Conservation (phyloP, 2,888 invertebrate genomes). For the Cheilosia pagana region DNA sequence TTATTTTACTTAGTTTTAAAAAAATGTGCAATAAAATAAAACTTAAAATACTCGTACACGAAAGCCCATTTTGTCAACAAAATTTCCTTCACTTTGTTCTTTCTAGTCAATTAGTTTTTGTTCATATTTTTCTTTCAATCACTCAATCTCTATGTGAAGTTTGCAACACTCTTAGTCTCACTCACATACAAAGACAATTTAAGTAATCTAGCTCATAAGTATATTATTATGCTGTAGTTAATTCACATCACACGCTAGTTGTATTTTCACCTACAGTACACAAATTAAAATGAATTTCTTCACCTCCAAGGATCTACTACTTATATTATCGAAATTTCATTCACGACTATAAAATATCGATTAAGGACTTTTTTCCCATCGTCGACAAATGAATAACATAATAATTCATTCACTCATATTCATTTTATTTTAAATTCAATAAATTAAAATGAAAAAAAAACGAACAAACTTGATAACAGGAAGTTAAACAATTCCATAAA, state of each 20-base stretch:
- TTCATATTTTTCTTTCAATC: constrained; percentile 1
- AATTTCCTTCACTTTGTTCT: background rate
- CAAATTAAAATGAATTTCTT: constrained; percentile 56
- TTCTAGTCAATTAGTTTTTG: constrained; percentile 9
- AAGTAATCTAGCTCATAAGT: constrained; percentile 49
- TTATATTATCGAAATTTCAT: constrained; percentile 75
- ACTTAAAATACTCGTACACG: background rate
- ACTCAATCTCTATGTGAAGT: constrained; percentile 66
- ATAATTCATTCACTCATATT: constrained; percentile 41
- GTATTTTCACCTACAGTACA: constrained; percentile 61
- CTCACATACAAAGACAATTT: constrained; percentile 24
- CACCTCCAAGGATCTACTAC: constrained; percentile 65
- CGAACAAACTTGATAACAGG: constrained; percentile 66
- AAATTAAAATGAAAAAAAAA: constrained; percentile 33
- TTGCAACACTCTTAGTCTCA: constrained; percentile 62
- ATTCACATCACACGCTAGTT: constrained; percentile 73
- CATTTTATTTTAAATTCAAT: constrained; percentile 31
- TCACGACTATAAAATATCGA: constrained; percentile 82
- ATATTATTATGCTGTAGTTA: constrained; percentile 57
- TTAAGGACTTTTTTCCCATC: constrained; percentile 77
- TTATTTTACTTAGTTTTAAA: background rate
- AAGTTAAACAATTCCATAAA: constrained; percentile 66
- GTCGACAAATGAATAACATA: constrained; percentile 53
- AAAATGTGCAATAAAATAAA: background rate
- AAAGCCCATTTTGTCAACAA: background rate